These are phyloP conservation scores for Acrobasis repandana DNA, from an alignment of 2,888 invertebrate species.

Conservation along the genomic window DNA sequence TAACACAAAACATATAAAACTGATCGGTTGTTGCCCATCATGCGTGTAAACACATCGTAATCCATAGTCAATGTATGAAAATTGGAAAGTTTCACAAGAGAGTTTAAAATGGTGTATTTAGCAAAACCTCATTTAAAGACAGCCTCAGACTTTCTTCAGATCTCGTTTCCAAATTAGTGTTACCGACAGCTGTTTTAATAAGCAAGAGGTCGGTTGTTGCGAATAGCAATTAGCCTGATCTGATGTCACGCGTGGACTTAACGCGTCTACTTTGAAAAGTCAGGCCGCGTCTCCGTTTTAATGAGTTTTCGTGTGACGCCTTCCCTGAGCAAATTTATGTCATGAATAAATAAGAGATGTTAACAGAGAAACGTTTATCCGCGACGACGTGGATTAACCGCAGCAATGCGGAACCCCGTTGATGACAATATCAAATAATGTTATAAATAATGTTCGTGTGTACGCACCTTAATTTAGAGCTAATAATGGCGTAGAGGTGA, in stretches of 20 bases:
- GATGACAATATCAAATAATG: not conserved
- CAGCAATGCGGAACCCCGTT: constrained; percentile 64
- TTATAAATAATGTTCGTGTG: too few species aligned
- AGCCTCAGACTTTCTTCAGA: too few species aligned
- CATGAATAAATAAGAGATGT: constrained; percentile 77
- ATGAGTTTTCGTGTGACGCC: constrained; percentile 81
- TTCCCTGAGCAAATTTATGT: constrained; percentile 79
- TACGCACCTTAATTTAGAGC: too few species aligned
- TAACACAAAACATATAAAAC: too few species aligned
- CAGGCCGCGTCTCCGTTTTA: constrained; percentile 79
- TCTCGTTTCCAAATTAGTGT: constrained; percentile 70
- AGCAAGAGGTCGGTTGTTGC: constrained; percentile 66
- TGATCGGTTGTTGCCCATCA: too few species aligned
- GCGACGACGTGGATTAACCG: constrained; percentile 68
- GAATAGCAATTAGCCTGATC: constrained; percentile 72
- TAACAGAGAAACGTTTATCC: constrained; percentile 74
- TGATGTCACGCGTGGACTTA: constrained; percentile 79
- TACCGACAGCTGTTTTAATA: constrained; percentile 70
- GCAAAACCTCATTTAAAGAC: too few species aligned
- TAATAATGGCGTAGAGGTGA: too few species aligned
- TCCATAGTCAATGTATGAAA: too few species aligned
- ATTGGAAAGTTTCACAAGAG: too few species aligned
- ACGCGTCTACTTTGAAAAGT: constrained; percentile 81
- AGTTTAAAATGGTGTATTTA: too few species aligned
- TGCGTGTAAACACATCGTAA: too few species aligned